Conservation (phyloP, 2,797 vertebrate genomes). For the Phataginus tricuspis region DNA sequence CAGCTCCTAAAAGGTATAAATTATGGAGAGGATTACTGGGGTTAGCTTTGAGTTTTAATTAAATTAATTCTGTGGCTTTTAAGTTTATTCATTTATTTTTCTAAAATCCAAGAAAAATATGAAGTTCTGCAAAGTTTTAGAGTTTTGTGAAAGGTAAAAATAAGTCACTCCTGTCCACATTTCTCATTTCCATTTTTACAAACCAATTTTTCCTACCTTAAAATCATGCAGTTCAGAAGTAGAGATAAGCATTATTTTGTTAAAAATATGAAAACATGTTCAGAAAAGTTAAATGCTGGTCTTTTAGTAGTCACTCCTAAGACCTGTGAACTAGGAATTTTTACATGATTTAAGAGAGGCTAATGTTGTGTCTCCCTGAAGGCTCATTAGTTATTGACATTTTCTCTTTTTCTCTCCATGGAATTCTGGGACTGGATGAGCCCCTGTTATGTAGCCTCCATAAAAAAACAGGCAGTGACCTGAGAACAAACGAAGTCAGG, state of each 20-base stretch:
- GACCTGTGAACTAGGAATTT: not conserved
- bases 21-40: not conserved
- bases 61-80: not conserved
- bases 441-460: conserved; percentile 23
- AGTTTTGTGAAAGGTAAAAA: conserved; percentile 1
- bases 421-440: not conserved
- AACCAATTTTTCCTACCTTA: not conserved
- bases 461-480: conserved; percentile 51
- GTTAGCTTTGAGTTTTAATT: not conserved
- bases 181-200: not conserved
- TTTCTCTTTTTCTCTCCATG: conserved; percentile 39
- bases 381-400: conserved; percentile 48
- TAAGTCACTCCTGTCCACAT: not conserved
- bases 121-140: not conserved
- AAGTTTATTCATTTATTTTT: not conserved
- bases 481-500: not conserved
- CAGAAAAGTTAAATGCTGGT: not conserved
- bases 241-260: conserved; percentile 36
- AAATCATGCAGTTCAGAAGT: not conserved
- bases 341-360: not conserved
- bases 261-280: not conserved
- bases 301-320: not conserved
- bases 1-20: not conserved
- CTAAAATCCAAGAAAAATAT: not conserved
- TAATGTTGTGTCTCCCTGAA: not conserved